These are phyloP conservation scores for Trichomalopsis sarcophagae DNA, from an alignment of 1,140 invertebrate genomes.

Conservation along the genomic window DNA sequence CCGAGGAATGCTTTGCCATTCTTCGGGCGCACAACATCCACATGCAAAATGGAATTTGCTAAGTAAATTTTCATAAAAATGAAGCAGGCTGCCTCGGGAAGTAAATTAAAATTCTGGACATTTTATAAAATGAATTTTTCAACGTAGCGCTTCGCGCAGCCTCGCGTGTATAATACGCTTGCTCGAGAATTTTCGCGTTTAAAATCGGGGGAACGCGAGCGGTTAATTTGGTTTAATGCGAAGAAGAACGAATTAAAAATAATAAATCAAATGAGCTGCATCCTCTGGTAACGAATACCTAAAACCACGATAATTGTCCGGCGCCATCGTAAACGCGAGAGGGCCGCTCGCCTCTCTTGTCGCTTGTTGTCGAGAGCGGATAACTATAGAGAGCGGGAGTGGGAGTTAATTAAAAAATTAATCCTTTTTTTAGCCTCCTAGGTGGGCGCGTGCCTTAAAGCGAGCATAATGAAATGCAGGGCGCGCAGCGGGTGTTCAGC, in stretches of 20 bases:
- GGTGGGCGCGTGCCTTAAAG: constrained; percentile 22
- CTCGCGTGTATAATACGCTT: background rate
- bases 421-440: constrained; percentile 29
- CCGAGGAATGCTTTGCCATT: no score
- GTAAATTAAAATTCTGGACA: constrained; percentile 1
- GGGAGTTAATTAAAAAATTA: constrained; percentile 48
- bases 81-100: background rate
- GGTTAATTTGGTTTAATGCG: background rate
- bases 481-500: constrained; percentile 46
- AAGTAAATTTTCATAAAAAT: background rate
- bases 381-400: background rate
- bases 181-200: background rate
- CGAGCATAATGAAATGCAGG: constrained; percentile 53
- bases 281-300: background rate
- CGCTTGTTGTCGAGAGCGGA: background rate
- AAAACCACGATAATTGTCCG: constrained; percentile 16
- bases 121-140: constrained; percentile 5
- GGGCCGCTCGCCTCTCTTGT: background rate
- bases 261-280: constrained; percentile 1
- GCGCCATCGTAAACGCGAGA: background rate
- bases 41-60: background rate
- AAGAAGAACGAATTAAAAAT: background rate
- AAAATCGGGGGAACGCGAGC: background rate
- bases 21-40: background rate
- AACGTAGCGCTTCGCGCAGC: background rate